Evolutionary conservation across 1,140 invertebrate species (phyloP).

Genomic region (Macrocentrus cingulum): DNA sequence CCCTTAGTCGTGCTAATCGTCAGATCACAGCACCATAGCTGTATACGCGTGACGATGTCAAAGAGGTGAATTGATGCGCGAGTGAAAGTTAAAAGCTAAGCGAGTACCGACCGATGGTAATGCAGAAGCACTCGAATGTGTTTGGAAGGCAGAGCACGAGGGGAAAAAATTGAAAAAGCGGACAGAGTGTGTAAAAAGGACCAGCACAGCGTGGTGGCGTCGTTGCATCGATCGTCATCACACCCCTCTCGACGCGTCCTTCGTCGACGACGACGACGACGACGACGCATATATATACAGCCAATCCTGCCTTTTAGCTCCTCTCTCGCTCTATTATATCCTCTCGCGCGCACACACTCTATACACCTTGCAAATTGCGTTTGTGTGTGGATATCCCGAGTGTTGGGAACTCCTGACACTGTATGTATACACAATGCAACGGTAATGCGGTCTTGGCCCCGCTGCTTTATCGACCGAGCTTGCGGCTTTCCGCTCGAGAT

Average conservation of each 20-base stretch:
- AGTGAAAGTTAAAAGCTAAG: no score
- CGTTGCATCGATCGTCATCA: slow-evolving; percentile 43
- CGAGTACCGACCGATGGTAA: background rate
- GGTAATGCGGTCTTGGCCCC: slow-evolving; percentile 20
- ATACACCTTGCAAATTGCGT: no score
- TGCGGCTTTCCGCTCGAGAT: slow-evolving; percentile 22
- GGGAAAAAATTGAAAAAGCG: background rate
- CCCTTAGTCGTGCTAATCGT: no score
- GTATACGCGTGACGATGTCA: no score
- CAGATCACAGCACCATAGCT: no score
- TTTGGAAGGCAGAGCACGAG: background rate
- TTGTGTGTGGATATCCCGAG: no score
- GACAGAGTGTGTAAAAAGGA: background rate
- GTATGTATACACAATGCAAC: slow-evolving; percentile 17
- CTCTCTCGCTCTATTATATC: no score
- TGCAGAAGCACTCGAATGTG: slow-evolving; percentile 10
- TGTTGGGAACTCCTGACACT: background rate
- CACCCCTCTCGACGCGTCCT: background rate
- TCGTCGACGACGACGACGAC: background rate
- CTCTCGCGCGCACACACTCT: no score
- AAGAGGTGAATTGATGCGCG: no score
- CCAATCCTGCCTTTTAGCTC: no score
- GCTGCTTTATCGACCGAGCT: slow-evolving; percentile 25
- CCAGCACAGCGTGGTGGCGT: slow-evolving; percentile 31
- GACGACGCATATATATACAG: no score